Percentiles rank a stretch among this genome's conserved stretches.
phyloP scores from a whole-genome alignment of 2,113 vertebrate species.

The Tamias sibiricus region DNA sequence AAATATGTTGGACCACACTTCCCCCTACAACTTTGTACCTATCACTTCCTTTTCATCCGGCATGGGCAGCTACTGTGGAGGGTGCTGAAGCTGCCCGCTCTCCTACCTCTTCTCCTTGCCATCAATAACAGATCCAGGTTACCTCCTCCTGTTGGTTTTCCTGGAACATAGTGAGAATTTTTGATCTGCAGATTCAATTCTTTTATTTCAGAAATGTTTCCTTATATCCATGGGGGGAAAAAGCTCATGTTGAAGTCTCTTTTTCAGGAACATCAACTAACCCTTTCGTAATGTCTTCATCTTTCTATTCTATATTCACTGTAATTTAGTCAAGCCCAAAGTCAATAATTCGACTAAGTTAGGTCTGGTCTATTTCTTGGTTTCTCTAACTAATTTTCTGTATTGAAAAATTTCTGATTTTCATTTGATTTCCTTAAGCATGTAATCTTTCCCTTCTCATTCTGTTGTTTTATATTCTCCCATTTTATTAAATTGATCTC shows the following conservation, averaged over 20 bases:
- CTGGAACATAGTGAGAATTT: background rate
- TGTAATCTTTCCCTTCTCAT: background rate
- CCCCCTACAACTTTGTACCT: background rate
- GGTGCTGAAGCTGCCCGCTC: background rate
- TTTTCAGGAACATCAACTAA: background rate
- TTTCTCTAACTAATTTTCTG: background rate
- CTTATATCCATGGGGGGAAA: background rate
- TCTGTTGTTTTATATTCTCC: background rate
- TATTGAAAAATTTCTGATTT: background rate
- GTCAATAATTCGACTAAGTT: background rate
- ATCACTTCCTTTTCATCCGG: background rate
- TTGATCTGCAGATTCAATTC: background rate
- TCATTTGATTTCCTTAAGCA: background rate
- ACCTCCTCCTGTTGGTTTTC: background rate
- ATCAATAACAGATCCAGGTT: background rate
- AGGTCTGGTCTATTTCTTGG: background rate
- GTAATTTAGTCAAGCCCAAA: background rate
- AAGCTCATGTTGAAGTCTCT: background rate
- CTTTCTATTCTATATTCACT: background rate
- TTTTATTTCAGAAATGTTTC: background rate
- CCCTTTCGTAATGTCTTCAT: background rate
- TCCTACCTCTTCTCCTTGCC: background rate
- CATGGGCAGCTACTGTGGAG: fast-evolving
- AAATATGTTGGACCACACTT: background rate
- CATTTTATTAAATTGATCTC: background rate